Evolutionary conservation across 2,888 invertebrate genomes (phyloP), one percentile per base, ranked within the genome.

Genomic region (Electrophaes corylata): DNA sequence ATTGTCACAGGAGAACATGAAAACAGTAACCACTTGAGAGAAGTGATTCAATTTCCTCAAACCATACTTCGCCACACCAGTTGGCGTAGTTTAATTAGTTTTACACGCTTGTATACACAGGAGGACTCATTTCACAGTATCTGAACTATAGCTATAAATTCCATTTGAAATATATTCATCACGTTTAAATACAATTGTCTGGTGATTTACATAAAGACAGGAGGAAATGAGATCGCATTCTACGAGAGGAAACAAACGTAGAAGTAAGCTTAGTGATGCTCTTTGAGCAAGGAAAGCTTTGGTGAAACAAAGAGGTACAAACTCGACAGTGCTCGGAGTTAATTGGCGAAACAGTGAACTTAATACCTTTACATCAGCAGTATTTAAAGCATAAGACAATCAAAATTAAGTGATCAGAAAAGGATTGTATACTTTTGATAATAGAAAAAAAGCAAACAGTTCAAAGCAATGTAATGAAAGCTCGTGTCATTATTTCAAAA

Each of bases 401-500:
- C n/a, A 6, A 37, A 37, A 37, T 37, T 2, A 33, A 20, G 12
- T 4, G n/a, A 41, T 16, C 8, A 29, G 23, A 18, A 18, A 10
- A 40, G n/a, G 26, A 10, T 29, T 2, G 5, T 20, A n/a, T 40
- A 40, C n/a, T 8, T 31, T 39, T 29, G 29, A 39, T 45, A 29
- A 51, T 37, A 19, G 31, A n/a, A 1, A 45, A 18, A 31, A n/a
- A 26, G 18, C 1, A 29, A 14, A 45, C 45, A n/a, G 14, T 11
- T 44, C 16, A 44, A 18, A 44, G 14, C 1, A 31, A 29, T 4
- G 43, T 14, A 44, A 45, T 19, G 31, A 31, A 45, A 31, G 53
- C 59, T 58, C 41, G 49, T 54, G 57, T 58, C 63, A 64, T 64
- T 64, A 64, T 60, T 61, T 59, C 46, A 56, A 59, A 63, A 64